These are phyloP conservation scores for Pelobates cultripes DNA, from an alignment of 2,797 vertebrate genomes.

Conservation along the genomic window DNA sequence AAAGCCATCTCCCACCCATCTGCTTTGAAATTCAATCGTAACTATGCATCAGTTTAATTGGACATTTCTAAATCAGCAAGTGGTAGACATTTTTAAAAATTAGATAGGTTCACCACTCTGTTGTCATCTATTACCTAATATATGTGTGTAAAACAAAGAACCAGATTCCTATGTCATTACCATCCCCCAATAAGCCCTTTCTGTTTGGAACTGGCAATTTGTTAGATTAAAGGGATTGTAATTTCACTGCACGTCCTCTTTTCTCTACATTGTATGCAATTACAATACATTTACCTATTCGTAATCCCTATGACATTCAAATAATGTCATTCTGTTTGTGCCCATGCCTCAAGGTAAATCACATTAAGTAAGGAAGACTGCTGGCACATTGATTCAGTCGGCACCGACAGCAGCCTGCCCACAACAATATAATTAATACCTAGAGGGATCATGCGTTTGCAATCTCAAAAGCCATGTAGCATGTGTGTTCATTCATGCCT, in stretches of 20 bases:
- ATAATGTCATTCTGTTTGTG: constrained; percentile 1
- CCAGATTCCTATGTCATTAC: no score
- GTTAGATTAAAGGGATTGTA: background rate
- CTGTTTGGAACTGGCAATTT: background rate
- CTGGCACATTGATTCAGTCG: background rate
- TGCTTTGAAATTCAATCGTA: background rate
- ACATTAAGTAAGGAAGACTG: background rate
- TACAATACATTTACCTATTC: background rate
- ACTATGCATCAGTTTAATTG: background rate
- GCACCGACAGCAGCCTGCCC: background rate
- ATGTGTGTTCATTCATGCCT: background rate
- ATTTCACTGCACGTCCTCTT: background rate
- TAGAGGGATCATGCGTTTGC: background rate
- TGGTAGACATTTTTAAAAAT: background rate
- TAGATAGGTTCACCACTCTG: background rate
- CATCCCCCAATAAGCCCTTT: background rate
- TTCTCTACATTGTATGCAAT: background rate
- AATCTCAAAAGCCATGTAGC: background rate
- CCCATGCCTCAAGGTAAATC: background rate
- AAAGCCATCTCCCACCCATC: background rate
- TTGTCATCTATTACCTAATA: background rate
- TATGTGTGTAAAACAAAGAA: background rate
- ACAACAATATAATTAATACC: background rate
- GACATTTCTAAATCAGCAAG: background rate
- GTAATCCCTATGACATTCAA: background rate